phyloP scores from a whole-genome alignment of 2,797 vertebrate species.

The Acestrorhynchus altus region DNA sequence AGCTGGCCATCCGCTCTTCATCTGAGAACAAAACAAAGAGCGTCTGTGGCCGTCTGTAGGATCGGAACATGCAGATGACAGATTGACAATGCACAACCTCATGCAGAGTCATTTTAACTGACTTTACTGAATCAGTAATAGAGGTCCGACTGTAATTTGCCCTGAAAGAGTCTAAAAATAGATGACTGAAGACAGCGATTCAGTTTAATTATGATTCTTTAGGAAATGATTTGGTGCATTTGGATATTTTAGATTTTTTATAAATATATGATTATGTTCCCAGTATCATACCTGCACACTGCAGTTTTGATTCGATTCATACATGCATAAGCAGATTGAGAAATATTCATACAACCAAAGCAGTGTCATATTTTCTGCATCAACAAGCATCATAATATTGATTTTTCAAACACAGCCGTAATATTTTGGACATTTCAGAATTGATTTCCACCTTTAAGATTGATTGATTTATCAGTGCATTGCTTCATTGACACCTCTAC shows the following conservation, averaged over 20 bases:
- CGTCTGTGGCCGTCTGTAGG: slow-evolving; percentile 19
- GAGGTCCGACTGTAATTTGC: background rate
- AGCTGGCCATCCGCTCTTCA: slow-evolving; percentile 27
- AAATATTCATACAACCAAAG: background rate
- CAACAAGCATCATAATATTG: background rate
- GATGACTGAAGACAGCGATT: background rate
- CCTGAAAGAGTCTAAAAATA: slow-evolving; percentile 8
- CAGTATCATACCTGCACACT: no score
- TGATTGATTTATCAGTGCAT: background rate
- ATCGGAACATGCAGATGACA: slow-evolving; percentile 19
- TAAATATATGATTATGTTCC: no score
- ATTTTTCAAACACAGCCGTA: background rate
- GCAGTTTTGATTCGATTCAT: background rate
- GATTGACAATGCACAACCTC: slow-evolving; percentile 19
- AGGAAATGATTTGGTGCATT: background rate
- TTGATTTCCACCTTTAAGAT: background rate
- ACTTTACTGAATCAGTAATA: background rate
- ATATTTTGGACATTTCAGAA: background rate
- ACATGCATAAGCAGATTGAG: background rate
- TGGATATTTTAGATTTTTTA: background rate
- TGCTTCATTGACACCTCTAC: background rate
- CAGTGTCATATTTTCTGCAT: background rate
- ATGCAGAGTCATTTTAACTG: background rate
- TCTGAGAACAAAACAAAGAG: slow-evolving; percentile 21
- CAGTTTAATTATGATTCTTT: background rate